Conservation (phyloP, 2,113 vertebrate species). For the Progne subis region DNA sequence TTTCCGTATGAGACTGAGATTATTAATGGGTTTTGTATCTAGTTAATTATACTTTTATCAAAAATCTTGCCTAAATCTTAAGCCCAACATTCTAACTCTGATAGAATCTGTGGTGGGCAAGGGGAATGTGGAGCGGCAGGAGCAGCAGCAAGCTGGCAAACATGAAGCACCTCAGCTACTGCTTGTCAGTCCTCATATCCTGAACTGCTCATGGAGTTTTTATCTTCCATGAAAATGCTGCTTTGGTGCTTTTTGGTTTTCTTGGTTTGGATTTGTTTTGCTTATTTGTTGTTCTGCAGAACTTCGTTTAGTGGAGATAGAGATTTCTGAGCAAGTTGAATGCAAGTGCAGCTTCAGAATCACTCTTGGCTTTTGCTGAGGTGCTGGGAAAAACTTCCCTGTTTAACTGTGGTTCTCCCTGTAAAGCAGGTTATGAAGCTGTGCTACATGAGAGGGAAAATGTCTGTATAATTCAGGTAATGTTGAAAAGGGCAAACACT, state of each 20-base stretch:
- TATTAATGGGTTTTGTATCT: background rate
- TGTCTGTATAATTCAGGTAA: background rate
- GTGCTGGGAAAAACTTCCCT: background rate
- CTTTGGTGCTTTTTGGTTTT: background rate
- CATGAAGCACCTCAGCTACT: background rate
- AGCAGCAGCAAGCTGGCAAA: background rate
- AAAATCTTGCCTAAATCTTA: background rate
- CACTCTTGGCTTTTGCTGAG: background rate
- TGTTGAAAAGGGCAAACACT: background rate
- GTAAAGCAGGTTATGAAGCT: background rate
- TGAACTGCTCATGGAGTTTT: background rate
- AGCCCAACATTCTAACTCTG: accelerated
- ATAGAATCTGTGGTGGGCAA: accelerated
- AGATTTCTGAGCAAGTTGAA: background rate
- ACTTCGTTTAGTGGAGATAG: background rate
- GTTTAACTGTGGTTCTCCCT: background rate
- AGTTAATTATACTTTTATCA: background rate
- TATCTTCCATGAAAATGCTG: background rate
- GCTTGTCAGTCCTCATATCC: background rate
- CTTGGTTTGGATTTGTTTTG: background rate
- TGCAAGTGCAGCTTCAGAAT: background rate
- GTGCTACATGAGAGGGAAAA: background rate
- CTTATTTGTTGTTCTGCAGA: background rate
- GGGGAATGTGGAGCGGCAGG: background rate
- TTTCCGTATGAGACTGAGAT: background rate